phyloP scores from a whole-genome alignment of 2,888 invertebrate species.

The Elgonia sp. region DNA sequence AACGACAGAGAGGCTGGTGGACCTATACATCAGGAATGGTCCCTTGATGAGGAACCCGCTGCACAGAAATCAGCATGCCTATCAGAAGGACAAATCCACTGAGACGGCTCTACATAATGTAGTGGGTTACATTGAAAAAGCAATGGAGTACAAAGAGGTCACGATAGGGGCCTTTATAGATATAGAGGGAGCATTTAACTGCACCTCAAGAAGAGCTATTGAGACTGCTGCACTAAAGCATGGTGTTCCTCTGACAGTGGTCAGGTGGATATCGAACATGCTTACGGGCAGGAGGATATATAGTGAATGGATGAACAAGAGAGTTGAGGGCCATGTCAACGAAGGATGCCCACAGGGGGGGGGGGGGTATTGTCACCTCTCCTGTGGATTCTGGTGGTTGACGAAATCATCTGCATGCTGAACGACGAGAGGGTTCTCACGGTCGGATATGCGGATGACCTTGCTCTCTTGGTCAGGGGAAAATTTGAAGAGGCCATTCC shows the following conservation, averaged over 20 bases:
- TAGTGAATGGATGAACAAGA: not conserved
- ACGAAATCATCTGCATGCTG: not conserved
- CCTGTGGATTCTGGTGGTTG: not conserved
- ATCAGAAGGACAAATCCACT: not conserved
- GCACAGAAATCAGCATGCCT: not conserved
- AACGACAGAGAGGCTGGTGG: not conserved
- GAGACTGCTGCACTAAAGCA: not conserved
- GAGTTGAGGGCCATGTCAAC: not conserved
- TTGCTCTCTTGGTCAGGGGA: not conserved
- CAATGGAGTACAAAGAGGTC: not conserved
- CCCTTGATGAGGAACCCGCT: not conserved
- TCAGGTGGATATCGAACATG: not conserved
- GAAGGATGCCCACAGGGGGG: not conserved
- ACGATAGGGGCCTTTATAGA: not conserved
- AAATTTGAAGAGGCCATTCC: not conserved
- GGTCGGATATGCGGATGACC: not conserved
- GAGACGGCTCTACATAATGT: not conserved
- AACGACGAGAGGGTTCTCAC: not conserved
- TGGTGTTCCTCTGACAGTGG: not conserved
- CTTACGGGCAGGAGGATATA: not conserved
- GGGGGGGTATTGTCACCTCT: not conserved
- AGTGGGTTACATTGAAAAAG: not conserved
- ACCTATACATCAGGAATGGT: not conserved
- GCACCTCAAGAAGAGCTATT: not conserved
- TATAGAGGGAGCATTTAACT: not conserved